Evolutionary conservation across 2,113 vertebrate genomes (phyloP).

Genomic region (Picathartes gymnocephalus): DNA sequence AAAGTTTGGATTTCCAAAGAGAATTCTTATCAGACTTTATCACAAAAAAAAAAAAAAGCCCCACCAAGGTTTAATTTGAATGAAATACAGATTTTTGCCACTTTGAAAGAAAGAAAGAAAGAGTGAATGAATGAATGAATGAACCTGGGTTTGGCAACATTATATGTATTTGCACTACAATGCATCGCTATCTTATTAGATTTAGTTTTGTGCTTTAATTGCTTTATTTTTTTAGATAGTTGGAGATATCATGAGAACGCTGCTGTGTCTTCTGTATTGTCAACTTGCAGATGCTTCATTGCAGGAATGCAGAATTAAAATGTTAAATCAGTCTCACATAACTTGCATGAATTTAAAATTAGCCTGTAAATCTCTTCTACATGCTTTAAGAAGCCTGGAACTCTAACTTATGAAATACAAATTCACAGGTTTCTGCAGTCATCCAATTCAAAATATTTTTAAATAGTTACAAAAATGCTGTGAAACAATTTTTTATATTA

Average conservation of each 20-base stretch:
- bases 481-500: constrained; percentile 11
- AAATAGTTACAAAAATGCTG: constrained; percentile 14
- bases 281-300: constrained; percentile 96
- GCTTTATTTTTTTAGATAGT: constrained; percentile 77
- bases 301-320: constrained; percentile 79
- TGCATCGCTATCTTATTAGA: constrained; percentile 88
- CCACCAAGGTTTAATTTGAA: constrained; percentile 75
- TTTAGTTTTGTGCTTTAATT: constrained; percentile 90
- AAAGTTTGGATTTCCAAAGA: constrained; percentile 86
- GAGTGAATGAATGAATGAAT: constrained; percentile 89
- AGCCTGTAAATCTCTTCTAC: constrained; percentile 77
- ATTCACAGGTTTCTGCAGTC: not conserved
- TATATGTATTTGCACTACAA: constrained; percentile 90
- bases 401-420: constrained; percentile 44
- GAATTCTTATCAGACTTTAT: constrained; percentile 81
- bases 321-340: constrained; percentile 74
- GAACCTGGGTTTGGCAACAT: constrained; percentile 82
- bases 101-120: constrained; percentile 80
- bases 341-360: constrained; percentile 78
- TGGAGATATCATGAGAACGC: constrained; percentile 74
- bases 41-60: not conserved
- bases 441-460: constrained; percentile 24
- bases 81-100: constrained; percentile 81
- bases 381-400: constrained; percentile 72
- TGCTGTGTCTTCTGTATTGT: constrained; percentile 84